phyloP scores from a whole-genome alignment of 2,888 invertebrate species.

The Belgica antarctica region DNA sequence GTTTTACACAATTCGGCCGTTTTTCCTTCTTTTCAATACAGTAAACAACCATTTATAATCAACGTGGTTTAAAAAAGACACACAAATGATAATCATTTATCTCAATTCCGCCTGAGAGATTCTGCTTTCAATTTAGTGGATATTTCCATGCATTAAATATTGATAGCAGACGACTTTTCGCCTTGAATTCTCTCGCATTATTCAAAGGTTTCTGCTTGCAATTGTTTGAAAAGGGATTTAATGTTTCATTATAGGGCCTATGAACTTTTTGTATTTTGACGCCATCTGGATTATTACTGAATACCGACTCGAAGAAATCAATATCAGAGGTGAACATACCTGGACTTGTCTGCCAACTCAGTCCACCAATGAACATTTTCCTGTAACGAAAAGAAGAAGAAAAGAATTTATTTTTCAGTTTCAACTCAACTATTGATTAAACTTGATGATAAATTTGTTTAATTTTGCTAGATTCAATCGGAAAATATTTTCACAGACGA shows the following conservation, averaged over 20 bases:
- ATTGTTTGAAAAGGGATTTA: constrained; percentile 12
- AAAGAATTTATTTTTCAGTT: not conserved
- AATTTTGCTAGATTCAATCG: no score
- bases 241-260: not conserved
- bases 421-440: no score
- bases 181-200: not conserved
- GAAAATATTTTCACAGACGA: no score
- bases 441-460: no score
- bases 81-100: constrained; percentile 43
- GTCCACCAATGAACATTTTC: constrained; percentile 99
- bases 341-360: constrained; percentile 99
- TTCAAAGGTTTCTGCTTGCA: not conserved
- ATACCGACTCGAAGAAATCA: not conserved
- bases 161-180: not conserved
- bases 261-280: constrained; percentile 2
- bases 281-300: not conserved
- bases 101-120: constrained; percentile 40
- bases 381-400: constrained; percentile 65
- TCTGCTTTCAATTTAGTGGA: constrained; percentile 21
- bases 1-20: not conserved
- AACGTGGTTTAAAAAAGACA: constrained; percentile 37
- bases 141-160: constrained; percentile 24
- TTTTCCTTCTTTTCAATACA: constrained; percentile 10
- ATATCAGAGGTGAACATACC: constrained; percentile 63
- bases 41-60: constrained; percentile 38